Evolutionary conservation across 2,888 invertebrate genomes (phyloP).

Genomic region (Boloria selene): DNA sequence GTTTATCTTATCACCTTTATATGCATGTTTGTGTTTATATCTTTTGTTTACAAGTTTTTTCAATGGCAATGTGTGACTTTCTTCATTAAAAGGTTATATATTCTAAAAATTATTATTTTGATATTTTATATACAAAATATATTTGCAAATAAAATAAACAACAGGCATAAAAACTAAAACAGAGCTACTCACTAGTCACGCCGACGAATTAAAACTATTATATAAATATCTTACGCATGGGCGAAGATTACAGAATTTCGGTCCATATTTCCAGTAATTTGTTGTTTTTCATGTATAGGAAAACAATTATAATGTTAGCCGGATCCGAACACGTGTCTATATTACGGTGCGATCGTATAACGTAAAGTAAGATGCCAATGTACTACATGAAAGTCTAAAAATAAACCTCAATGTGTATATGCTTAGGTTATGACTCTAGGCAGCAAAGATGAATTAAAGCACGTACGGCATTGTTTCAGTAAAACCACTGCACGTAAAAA

Average conservation of each 20-base stretch:
- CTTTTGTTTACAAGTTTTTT: constrained; percentile 28
- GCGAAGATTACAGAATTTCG: constrained; percentile 63
- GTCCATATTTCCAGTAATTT: constrained; percentile 57
- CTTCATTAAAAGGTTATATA: constrained; percentile 4
- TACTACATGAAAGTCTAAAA: constrained; percentile 76
- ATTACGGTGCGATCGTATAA: constrained; percentile 56
- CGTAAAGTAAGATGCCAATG: constrained; percentile 67
- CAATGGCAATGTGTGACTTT: constrained; percentile 18
- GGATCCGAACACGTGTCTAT: constrained; percentile 64
- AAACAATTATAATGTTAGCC: constrained; percentile 46
- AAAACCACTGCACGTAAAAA: constrained; percentile 55
- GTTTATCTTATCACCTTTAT: constrained; percentile 19
- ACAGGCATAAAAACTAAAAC: constrained; percentile 45
- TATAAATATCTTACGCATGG: constrained; percentile 67
- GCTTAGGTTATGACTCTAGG: constrained; percentile 68
- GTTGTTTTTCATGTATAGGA: constrained; percentile 48
- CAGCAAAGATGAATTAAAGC: constrained; percentile 34
- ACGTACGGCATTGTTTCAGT: constrained; percentile 48
- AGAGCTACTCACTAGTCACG: constrained; percentile 53
- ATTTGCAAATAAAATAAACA: constrained; percentile 2
- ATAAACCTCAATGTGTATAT: constrained; percentile 72
- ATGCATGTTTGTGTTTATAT: constrained; percentile 18
- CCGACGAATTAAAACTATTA: constrained; percentile 50
- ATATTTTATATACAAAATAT: constrained; percentile 28
- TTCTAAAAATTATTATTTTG: neutral